Evolutionary conservation across 2,888 invertebrate species (phyloP), one percentile per base, ranked within the genome.

Genomic region (Tholera decimalis): DNA sequence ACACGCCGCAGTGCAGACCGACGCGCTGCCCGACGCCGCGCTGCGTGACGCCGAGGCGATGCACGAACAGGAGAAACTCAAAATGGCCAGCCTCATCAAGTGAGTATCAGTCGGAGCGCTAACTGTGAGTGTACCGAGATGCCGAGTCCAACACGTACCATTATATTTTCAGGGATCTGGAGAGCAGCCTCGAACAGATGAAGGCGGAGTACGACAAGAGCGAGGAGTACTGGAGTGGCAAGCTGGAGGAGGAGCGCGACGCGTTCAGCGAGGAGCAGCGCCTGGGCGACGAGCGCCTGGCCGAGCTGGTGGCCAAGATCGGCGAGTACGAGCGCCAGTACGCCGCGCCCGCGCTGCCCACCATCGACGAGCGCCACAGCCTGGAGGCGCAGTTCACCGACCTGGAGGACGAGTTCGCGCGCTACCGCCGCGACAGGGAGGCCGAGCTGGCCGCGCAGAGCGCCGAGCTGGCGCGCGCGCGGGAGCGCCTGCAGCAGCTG

Each of bases 211-310:
- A 98, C 88, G 98, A 98, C 83, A 97, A 97, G 69, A 98, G 98
- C 89, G 98, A 98, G 89, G 98, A 98, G 88, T 98, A 98, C 92
- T 98, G 98, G 98, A 96, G 97, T 53, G 94, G 94, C 35, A 98
- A 98, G 91, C 92, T 98, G 63, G 97, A 97, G 51, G 98, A 97
- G 71, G 98, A 98, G 90, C 96, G 98, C 30, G 96, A 96, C 74
- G 92, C 97, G 62, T 97, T 97, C 86, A 97, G 97, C 83, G 97
- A 97, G 70, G 98, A 98, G 85, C 98, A 98, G 90, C 96, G 96
- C 78, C 96, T 97, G 50, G 97, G 96, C 72, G 98, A 97, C 88
- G 97, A 97, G 81, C 97, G 98, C 78, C 96, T 98, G 73, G 95
- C 96, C 1, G 97, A 98, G 76, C 92, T 98, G 28, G 96, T 97